Base-by-base conservation (phyloP, 1,140 invertebrate species). In the Mercenaria mercenaria region DNA sequence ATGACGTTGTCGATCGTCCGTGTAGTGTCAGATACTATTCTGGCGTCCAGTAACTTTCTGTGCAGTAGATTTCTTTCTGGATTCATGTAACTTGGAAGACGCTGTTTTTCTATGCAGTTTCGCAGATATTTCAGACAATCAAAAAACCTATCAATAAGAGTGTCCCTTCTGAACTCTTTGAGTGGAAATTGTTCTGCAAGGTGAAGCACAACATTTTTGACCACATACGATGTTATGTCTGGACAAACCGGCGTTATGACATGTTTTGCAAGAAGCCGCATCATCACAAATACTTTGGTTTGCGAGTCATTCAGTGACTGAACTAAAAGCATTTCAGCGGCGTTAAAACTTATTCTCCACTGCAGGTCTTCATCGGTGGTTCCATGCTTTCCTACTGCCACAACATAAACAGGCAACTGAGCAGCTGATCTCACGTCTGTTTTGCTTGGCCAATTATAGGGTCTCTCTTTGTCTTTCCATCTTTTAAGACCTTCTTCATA, bases 141-240 rank as follows among this genome's bases (percentile, higher is more conserved):
- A 26, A 23, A 15, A 4, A 47, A 20, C 10, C 59, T 18, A 39
- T 32, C 8, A 8, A 41, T n/a, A 13, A 67, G 29, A 13, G 0
- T 39, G 13, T 26, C 39, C 11, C 18, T 32, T 23, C 15, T 26
- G 39, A 86, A 86, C 15, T 50, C 43, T 8, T 50, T 26, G 6
- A 50, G 32, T 29, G 83, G 83, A 18, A 13, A 34, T 34, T 56
- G 69, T 76, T 86, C 83, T 50, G 23, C 39, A 10, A 32, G 11
- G 39, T 67, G 69, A 6, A 86, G 26, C 15, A 86, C 32, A 1
- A 76, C 69, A 39, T 86, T 86, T 56, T 86, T 86, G n/a, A 86
- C 41, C 29, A 86, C 50, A 37, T 74, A 86, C 23, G 83, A 74
- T 52, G 83, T 74, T 34, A 86, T 56, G 11, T 41, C 39, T 4